A percentile compares a stretch with the other conserved stretches of the same genome.
These are phyloP conservation scores for Acrobasis repandana DNA, from an alignment of 2,888 invertebrate genomes.

Conservation along the genomic window DNA sequence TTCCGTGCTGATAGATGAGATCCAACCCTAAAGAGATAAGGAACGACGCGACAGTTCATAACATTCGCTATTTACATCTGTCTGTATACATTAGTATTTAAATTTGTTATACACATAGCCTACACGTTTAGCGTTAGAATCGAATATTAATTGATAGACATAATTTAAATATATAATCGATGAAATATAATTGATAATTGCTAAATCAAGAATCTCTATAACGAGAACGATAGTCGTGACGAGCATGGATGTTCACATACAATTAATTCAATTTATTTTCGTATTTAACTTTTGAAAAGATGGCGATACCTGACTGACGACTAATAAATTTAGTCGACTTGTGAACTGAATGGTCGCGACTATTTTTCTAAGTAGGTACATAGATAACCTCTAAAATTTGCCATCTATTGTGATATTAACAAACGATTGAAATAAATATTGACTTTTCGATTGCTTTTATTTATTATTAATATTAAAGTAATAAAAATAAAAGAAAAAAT, in stretches of 20 bases:
- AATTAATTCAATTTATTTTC: slow-evolving; percentile 1
- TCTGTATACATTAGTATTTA: no score
- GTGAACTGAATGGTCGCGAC: neutral
- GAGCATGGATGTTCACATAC: neutral
- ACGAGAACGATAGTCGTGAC: slow-evolving; percentile 18
- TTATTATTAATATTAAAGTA: neutral
- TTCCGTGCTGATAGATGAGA: no score
- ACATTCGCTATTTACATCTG: no score
- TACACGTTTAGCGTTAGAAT: neutral
- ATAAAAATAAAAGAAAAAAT: no score
- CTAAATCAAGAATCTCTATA: slow-evolving; percentile 1
- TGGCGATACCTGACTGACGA: slow-evolving; percentile 2
- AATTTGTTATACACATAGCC: neutral
- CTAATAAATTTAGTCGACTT: neutral
- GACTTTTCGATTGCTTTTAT: slow-evolving; percentile 3
- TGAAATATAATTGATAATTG: neutral
- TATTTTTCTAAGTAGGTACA: slow-evolving; percentile 3
- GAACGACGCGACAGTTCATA: no score
- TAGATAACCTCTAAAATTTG: slow-evolving; percentile 2
- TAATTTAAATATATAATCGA: neutral
- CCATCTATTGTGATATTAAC: slow-evolving; percentile 13
- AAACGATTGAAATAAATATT: slow-evolving; percentile 6
- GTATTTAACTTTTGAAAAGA: slow-evolving; percentile 1
- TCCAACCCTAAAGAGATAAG: no score
- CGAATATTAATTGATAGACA: neutral